Evolutionary conservation across 2,113 vertebrate genomes (phyloP).

Genomic region (Porphyrio hochstetteri): DNA sequence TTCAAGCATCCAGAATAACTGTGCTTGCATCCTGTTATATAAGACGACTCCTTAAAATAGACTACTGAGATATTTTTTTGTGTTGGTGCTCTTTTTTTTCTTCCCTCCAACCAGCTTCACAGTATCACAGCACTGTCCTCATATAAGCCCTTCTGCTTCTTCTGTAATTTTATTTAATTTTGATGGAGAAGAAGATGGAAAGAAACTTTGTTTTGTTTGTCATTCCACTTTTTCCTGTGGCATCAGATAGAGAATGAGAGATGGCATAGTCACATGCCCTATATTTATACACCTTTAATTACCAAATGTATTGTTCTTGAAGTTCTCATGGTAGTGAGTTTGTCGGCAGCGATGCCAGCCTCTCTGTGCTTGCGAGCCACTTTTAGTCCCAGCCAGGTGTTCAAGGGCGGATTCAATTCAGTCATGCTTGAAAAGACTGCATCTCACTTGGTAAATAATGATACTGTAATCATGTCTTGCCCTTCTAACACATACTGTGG

Average conservation of each 20-base stretch:
- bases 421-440: neutral
- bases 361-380: neutral
- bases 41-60: slow-evolving; percentile 58
- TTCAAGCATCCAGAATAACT: slow-evolving; percentile 48
- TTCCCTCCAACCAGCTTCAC: neutral
- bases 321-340: neutral
- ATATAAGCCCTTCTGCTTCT: neutral
- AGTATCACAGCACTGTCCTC: neutral
- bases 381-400: slow-evolving; percentile 19
- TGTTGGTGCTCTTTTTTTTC: neutral
- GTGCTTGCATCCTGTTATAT: slow-evolving; percentile 32
- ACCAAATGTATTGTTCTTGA: neutral
- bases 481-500: neutral
- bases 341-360: neutral
- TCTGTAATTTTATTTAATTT: neutral
- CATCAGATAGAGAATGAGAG: neutral
- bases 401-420: neutral
- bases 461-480: neutral
- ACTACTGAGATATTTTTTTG: neutral
- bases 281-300: slow-evolving; percentile 5
- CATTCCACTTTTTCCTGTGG: neutral
- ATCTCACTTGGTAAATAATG: neutral
- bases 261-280: neutral
- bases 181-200: neutral
- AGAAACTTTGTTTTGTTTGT: neutral